phyloP scores from a whole-genome alignment of 2,113 vertebrate species.

The Mus pahari region DNA sequence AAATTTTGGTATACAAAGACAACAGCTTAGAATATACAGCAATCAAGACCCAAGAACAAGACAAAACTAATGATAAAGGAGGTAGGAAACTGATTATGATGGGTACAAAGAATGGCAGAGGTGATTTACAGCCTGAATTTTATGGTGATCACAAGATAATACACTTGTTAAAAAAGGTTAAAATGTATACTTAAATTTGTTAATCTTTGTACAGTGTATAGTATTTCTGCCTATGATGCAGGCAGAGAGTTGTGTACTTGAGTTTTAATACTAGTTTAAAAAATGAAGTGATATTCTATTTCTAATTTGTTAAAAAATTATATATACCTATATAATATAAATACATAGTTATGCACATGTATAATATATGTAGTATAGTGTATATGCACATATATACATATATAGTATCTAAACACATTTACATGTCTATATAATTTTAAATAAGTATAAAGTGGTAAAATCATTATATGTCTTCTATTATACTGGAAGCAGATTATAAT shows the following conservation, averaged over 20 bases:
- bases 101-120: not conserved
- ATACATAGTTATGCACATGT: not conserved
- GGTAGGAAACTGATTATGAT: not conserved
- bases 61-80: not conserved
- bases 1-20: not conserved
- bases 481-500: not conserved
- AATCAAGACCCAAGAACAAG: not conserved
- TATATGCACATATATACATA: not conserved
- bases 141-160: not conserved
- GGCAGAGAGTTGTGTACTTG: constrained; percentile 23
- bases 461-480: not conserved
- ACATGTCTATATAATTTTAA: not conserved
- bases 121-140: not conserved
- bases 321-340: not conserved
- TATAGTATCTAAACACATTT: constrained; percentile 12
- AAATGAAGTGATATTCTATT: not conserved
- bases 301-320: constrained; percentile 30
- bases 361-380: not conserved
- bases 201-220: not conserved
- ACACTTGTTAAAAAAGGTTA: not conserved
- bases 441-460: not conserved
- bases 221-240: not conserved
- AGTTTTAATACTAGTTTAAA: constrained; percentile 58
- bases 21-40: not conserved
- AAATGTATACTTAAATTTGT: not conserved